Percentiles rank a stretch among this genome's conserved stretches.
Evolutionary conservation across 2,888 invertebrate genomes (phyloP).

Genomic region (Dynastes tityus): DNA sequence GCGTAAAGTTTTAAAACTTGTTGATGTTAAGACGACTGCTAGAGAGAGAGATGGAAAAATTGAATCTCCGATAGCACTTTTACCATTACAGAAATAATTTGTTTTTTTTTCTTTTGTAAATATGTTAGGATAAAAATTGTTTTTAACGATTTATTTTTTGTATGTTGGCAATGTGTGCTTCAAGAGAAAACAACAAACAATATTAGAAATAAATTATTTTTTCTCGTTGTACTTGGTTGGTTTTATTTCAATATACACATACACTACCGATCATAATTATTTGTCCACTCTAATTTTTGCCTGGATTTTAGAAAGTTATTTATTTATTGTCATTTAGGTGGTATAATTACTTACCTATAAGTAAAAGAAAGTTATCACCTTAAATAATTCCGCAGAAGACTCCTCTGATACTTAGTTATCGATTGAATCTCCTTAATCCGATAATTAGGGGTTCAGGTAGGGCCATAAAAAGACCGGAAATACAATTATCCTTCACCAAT

Average conservation of each 20-base stretch:
- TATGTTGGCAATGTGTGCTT: background rate
- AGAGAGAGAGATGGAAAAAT: background rate
- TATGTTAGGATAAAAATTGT: background rate
- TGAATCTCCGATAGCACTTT: background rate
- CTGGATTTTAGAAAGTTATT: too few relatives aligned
- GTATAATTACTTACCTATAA: too few relatives aligned
- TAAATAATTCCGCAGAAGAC: too few relatives aligned
- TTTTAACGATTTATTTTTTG: background rate
- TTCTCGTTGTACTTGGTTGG: background rate
- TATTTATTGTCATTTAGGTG: too few relatives aligned
- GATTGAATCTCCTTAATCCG: too few relatives aligned
- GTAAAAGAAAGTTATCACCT: too few relatives aligned
- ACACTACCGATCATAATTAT: background rate
- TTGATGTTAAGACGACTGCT: background rate
- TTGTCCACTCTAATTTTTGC: too few relatives aligned
- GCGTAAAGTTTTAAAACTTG: background rate
- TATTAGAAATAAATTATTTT: conserved; percentile 23
- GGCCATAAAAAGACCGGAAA: too few relatives aligned
- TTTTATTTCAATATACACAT: background rate
- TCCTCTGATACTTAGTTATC: too few relatives aligned
- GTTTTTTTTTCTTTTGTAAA: background rate
- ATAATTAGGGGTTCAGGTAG: too few relatives aligned
- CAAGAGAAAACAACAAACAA: background rate
- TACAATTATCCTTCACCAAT: too few relatives aligned
- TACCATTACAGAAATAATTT: background rate